These are phyloP conservation scores for Zygothrica quintamaculata DNA, from an alignment of 2,888 invertebrate genomes.

Conservation along the genomic window DNA sequence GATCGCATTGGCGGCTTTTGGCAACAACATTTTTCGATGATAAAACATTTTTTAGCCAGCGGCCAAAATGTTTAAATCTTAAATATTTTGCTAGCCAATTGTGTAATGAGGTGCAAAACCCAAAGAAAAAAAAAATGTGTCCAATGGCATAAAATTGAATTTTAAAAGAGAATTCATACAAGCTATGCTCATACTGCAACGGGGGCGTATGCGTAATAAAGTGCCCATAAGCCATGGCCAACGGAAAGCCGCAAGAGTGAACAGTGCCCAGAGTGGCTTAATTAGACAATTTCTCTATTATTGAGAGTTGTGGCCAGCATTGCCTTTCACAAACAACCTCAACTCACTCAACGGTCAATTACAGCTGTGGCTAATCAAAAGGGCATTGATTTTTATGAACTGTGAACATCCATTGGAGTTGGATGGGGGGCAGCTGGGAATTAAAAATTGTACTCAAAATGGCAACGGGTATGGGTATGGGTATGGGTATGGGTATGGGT, in stretches of 20 bases:
- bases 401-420: slow-evolving; percentile 52
- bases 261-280: slow-evolving; percentile 34
- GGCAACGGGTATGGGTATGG: neutral
- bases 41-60: slow-evolving; percentile 32
- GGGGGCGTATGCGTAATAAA: slow-evolving; percentile 74
- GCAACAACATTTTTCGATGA: slow-evolving; percentile 26
- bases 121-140: neutral
- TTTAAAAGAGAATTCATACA: neutral
- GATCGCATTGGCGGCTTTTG: slow-evolving; percentile 11
- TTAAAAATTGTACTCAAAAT: no score
- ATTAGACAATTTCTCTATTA: slow-evolving; percentile 80
- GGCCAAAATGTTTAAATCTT: slow-evolving; percentile 5
- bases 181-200: slow-evolving; percentile 21
- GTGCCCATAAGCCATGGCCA: slow-evolving; percentile 51
- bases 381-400: slow-evolving; percentile 79
- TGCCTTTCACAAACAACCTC: slow-evolving; percentile 66
- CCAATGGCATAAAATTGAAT: no score
- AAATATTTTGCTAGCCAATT: slow-evolving; percentile 28
- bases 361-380: slow-evolving; percentile 76
- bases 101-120: slow-evolving; percentile 48
- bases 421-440: slow-evolving; percentile 10
- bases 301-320: neutral
- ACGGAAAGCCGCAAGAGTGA: slow-evolving; percentile 48
- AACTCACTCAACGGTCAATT: slow-evolving; percentile 57
- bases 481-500: slow-evolving; percentile 23